A percentile compares a stretch with the other conserved stretches of the same genome.
These are phyloP conservation scores for Leptopilina clavipes DNA, from an alignment of 1,140 invertebrate genomes.

Conservation along the genomic window DNA sequence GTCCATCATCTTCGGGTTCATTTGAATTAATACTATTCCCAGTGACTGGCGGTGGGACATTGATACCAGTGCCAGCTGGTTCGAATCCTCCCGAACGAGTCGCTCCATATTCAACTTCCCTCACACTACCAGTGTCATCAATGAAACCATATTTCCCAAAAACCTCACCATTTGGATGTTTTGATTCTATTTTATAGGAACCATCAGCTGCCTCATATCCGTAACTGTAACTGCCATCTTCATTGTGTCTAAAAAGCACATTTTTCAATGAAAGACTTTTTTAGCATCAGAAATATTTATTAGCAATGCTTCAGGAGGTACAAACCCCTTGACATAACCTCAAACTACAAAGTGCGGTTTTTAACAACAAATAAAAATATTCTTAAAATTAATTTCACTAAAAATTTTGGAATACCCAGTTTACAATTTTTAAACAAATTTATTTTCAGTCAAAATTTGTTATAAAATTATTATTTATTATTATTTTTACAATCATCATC, in stretches of 20 bases:
- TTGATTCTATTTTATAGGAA: constrained; percentile 94
- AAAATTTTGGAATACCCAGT: too few relatives aligned
- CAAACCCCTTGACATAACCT: too few relatives aligned
- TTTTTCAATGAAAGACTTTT: too few relatives aligned
- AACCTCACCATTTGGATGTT: constrained; percentile 87
- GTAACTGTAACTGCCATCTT: constrained; percentile 90
- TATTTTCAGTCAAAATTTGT: too few relatives aligned
- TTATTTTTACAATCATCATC: too few relatives aligned
- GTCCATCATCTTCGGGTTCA: constrained; percentile 85
- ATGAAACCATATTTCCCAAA: constrained; percentile 89
- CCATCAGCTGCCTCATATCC: constrained; percentile 93
- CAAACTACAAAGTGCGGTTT: too few relatives aligned
- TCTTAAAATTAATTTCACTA: too few relatives aligned
- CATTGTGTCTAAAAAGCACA: constrained; percentile 79
- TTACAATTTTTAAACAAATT: too few relatives aligned
- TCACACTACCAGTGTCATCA: constrained; percentile 83
- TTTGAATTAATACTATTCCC: constrained; percentile 74
- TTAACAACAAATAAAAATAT: too few relatives aligned
- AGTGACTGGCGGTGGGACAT: constrained; percentile 82
- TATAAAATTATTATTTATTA: too few relatives aligned
- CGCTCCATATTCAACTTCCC: constrained; percentile 87
- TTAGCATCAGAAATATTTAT: too few relatives aligned
- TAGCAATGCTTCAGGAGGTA: too few relatives aligned
- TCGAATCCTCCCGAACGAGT: constrained; percentile 82
- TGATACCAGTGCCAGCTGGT: constrained; percentile 84